Base-by-base conservation (phyloP, 2,113 vertebrate species). In the Amphiprion percula region DNA sequence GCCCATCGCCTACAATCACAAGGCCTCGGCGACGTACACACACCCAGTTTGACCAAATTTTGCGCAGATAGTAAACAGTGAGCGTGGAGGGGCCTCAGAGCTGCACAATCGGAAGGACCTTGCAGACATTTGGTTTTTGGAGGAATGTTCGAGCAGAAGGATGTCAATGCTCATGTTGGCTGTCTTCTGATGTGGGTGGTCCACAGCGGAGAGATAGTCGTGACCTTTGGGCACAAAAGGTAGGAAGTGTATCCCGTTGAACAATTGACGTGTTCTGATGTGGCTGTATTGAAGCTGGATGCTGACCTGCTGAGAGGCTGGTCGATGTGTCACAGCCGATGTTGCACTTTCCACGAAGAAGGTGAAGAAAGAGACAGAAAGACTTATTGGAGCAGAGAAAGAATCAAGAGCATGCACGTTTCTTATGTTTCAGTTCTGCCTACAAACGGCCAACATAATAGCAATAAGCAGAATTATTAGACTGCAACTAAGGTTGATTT, bases 191-290 rank as follows among this genome's bases (percentile, higher is more conserved):
- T 79, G 79, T 79, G 72, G 86, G 74, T 23, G 67, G 54, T 72
- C 62, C 72, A 59, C 78, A 60, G 82, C 9, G 2, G 64, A 80
- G 74, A 79, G 79, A 84, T 74, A 44, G 74, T 26, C 39, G 52
- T 90, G 85, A 92, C 88, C 91, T 92, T 93, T 89, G 52, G 68
- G 74, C 86, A 68, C 77, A 74, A 88, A 85, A 87, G 79, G 74
- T 72, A 68, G 77, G 39, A 67, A 77, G 82, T 52, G 74, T 80
- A 66, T 75, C 55, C 49, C 41, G 61, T 87, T 21, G 83, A 87
- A 80, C 79, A 79, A 89, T 87, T 85, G 90, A 89, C 64, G 53
- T 66, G 85, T 73, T 81, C 61, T 50, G 85, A 87, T 87, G 82
- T 68, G 80, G 81, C 74, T 68, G 73, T 61, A 90, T 91, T 88